Evolutionary conservation across 2,113 vertebrate species (phyloP).

Genomic region (Rhineura floridana): DNA sequence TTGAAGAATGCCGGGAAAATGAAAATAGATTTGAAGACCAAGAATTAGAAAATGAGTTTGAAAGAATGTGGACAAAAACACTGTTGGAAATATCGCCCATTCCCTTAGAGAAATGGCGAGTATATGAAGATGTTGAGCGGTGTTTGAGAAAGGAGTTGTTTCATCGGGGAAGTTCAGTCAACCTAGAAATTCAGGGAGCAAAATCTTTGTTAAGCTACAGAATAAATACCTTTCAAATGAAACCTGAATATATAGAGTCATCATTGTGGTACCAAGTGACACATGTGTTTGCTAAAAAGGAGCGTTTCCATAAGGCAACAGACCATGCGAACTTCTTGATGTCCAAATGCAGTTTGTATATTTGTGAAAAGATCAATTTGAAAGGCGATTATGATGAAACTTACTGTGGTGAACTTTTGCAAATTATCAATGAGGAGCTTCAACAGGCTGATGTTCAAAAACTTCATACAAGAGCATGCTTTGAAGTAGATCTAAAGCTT

Average conservation of each 20-base stretch:
- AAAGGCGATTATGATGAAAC: slow-evolving; percentile 64
- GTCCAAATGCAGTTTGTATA: slow-evolving; percentile 59
- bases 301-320: slow-evolving; percentile 48
- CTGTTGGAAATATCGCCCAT: slow-evolving; percentile 30
- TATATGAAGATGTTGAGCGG: slow-evolving; percentile 58
- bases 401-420: slow-evolving; percentile 59
- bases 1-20: slow-evolving; percentile 57
- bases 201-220: slow-evolving; percentile 28
- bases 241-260: slow-evolving; percentile 59
- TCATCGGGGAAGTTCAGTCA: slow-evolving; percentile 44
- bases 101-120: slow-evolving; percentile 61
- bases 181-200: slow-evolving; percentile 68
- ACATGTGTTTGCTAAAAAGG: slow-evolving; percentile 37
- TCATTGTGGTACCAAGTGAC: not conserved
- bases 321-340: slow-evolving; percentile 60
- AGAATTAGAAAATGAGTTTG: slow-evolving; percentile 73
- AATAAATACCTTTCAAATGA: slow-evolving; percentile 55
- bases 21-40: slow-evolving; percentile 53
- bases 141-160: slow-evolving; percentile 70
- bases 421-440: slow-evolving; percentile 62
- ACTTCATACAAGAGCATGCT: not conserved
- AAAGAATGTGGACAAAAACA: slow-evolving; percentile 68
- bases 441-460: not conserved
- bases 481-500: slow-evolving; percentile 46
- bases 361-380: slow-evolving; percentile 54